Base-by-base conservation (phyloP, 2,888 invertebrate species). In the Brenthis ino region DNA sequence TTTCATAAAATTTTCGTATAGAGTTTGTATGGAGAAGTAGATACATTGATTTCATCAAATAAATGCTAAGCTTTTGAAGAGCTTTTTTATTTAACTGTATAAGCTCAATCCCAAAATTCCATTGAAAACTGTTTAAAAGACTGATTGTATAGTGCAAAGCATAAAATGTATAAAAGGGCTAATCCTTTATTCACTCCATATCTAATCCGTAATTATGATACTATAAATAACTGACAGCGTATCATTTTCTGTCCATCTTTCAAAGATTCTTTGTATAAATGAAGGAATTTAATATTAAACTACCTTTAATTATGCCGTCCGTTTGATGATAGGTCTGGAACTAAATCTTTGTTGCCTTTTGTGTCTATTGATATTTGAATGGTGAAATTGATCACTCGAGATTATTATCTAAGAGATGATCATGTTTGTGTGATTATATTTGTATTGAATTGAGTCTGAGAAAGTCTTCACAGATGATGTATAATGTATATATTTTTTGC, bases 171-270 rank as follows among this genome's bases (percentile, higher is more conserved):
- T 54, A 51, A 67, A 72, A 72, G 74, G 70, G 69, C 66, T 73
- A 58, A 70, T 65, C 67, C 69, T 67, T 65, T 61, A 67, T 72
- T 60, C 71, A 69, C 60, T 67, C 67, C 71, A 69, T 69, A 68
- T 65, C 65, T 68, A 75, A 73, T 74, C 78, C 76, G 65, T 82
- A 81, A 83, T 83, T 81, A 82, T 72, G 74, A 72, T 54, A 72
- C 75, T 75, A 78, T 79, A 77, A 77, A 73, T 70, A 67, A 72
- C 75, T 77, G 81, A 80, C 80, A 83, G 77, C 79, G 77, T 80
- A 82, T 81, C 78, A 83, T 82, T 84, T 82, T 68, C 69, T 71
- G 64, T 72, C 68, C 74, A 73, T 74, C 75, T 73, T 28, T 73
- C 63, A 63, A 68, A 43, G 68, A 60, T 58, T 67, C 69, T 69